Evolutionary conservation across 2,888 invertebrate species (phyloP).

Genomic region (Eupithecia inturbata): DNA sequence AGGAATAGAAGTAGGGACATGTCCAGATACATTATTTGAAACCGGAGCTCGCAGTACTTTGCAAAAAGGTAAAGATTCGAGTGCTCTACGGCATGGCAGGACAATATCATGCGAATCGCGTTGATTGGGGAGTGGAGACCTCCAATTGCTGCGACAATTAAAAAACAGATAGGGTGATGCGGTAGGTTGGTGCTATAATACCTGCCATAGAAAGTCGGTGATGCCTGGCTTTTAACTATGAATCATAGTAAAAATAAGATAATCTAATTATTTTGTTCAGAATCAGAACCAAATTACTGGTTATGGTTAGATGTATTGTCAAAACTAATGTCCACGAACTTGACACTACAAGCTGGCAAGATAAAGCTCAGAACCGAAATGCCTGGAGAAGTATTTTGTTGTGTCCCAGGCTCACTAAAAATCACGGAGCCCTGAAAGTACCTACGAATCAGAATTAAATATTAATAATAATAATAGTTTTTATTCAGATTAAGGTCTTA

Average conservation of each 20-base stretch:
- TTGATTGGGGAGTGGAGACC: constrained; percentile 45
- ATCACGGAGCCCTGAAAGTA: neutral
- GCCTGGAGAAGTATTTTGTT: neutral
- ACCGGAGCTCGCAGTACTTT: constrained; percentile 6
- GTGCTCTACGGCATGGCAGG: constrained; percentile 39
- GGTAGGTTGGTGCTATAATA: neutral
- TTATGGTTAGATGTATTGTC: neutral
- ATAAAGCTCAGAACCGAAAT: neutral
- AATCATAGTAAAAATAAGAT: neutral
- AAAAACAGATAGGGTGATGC: constrained; percentile 3
- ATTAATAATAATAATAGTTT: no score
- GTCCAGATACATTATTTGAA: neutral
- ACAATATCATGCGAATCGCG: constrained; percentile 53
- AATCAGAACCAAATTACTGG: neutral
- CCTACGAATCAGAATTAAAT: no score
- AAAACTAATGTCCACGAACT: neutral
- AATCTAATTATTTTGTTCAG: neutral
- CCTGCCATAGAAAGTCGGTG: neutral
- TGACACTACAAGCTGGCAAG: neutral
- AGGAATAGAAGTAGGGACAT: neutral
- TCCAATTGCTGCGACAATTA: constrained; percentile 45
- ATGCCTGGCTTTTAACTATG: neutral
- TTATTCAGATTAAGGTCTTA: no score
- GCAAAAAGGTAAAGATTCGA: constrained; percentile 31
- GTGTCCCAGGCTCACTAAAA: neutral